phyloP scores from a whole-genome alignment of 2,113 vertebrate genomes.

The Brienomyrus longianalis region DNA sequence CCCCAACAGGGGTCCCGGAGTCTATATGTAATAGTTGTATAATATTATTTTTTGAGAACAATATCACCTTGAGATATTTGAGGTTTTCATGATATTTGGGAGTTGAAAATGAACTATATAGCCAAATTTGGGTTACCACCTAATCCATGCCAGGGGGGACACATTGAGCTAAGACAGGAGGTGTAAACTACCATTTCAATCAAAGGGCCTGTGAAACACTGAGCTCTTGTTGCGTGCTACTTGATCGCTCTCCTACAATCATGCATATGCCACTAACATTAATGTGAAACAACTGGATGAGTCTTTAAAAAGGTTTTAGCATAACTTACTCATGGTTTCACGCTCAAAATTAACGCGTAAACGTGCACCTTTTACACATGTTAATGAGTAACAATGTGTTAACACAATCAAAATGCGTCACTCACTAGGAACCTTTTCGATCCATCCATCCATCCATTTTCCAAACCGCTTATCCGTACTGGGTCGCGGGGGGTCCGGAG shows the following conservation, averaged over 20 bases:
- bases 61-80: neutral
- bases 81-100: neutral
- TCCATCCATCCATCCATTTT: too few species aligned
- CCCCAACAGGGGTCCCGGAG: too few species aligned
- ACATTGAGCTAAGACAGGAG: neutral
- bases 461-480: too few species aligned
- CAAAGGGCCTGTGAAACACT: neutral
- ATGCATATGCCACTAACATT: neutral
- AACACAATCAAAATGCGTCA: too few species aligned
- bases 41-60: neutral
- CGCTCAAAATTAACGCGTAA: neutral
- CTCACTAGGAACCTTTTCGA: too few species aligned
- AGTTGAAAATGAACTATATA: neutral
- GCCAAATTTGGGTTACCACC: neutral
- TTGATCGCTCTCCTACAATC: neutral
- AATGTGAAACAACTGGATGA: neutral
- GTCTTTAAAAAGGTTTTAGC: neutral
- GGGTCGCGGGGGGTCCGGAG: too few species aligned
- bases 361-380: neutral
- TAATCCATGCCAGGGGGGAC: neutral
- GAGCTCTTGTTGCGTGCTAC: neutral
- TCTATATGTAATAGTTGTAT: too few species aligned
- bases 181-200: neutral
- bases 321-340: too few species aligned
- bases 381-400: too few species aligned